These are phyloP conservation scores for Pollachius pollachius DNA, from an alignment of 2,113 vertebrate species.

Conservation along the genomic window DNA sequence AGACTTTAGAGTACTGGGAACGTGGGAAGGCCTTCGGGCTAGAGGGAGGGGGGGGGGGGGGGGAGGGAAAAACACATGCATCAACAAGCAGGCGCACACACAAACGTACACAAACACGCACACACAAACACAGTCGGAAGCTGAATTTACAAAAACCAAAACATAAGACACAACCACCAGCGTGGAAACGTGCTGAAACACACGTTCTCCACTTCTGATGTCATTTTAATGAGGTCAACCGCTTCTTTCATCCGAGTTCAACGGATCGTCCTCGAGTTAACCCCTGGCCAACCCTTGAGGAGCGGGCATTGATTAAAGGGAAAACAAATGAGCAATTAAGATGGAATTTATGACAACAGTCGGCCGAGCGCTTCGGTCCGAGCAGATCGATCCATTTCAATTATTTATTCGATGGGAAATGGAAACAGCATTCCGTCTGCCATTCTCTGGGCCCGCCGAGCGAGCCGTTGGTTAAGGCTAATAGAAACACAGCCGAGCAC, in stretches of 20 bases:
- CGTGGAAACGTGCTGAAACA: slow-evolving; percentile 30
- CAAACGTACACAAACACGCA: slow-evolving; percentile 12
- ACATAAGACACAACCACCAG: neutral
- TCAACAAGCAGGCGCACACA: slow-evolving; percentile 4
- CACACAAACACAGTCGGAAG: slow-evolving; percentile 12
- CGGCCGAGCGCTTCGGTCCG: slow-evolving; percentile 4
- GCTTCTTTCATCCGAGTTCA: neutral
- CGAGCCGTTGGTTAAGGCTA: slow-evolving; percentile 45
- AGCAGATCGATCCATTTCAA: slow-evolving; percentile 54
- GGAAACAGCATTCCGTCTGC: slow-evolving; percentile 12
- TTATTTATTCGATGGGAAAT: slow-evolving; percentile 45
- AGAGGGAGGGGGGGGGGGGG: slow-evolving; percentile 8
- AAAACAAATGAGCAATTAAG: slow-evolving; percentile 62
- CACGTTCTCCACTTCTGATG: slow-evolving; percentile 4
- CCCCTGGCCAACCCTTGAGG: slow-evolving; percentile 31
- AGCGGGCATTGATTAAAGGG: slow-evolving; percentile 35
- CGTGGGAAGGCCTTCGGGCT: slow-evolving; percentile 48
- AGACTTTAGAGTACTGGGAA: slow-evolving; percentile 33
- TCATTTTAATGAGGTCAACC: slow-evolving; percentile 36
- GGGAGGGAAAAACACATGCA: slow-evolving; percentile 8
- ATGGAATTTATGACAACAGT: slow-evolving; percentile 26
- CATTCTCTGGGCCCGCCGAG: slow-evolving; percentile 27
- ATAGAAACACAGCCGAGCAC: slow-evolving; percentile 34
- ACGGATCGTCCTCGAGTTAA: slow-evolving; percentile 26
- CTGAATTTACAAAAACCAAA: neutral